Percentiles rank a stretch among this genome's conserved stretches.
Evolutionary conservation across 2,797 vertebrate genomes (phyloP).

Genomic region (Acanthornis magna): DNA sequence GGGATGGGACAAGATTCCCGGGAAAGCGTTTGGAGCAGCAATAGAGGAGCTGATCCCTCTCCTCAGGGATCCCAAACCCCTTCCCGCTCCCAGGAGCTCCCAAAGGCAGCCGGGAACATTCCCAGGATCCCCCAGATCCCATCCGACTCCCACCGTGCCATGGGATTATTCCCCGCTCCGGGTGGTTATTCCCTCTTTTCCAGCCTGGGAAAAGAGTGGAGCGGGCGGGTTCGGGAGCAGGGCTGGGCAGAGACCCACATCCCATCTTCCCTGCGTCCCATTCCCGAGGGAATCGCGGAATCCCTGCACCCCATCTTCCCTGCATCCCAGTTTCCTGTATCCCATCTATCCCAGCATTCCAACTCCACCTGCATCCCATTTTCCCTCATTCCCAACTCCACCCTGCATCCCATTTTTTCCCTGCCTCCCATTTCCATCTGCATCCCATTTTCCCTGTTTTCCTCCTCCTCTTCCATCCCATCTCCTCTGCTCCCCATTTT

Average conservation of each 20-base stretch:
- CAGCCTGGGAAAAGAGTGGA: background rate
- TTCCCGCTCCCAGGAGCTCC: background rate
- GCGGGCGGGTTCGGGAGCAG: background rate
- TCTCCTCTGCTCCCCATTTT: too few species aligned
- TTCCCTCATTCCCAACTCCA: too few species aligned
- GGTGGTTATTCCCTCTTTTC: background rate
- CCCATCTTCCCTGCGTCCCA: too few species aligned
- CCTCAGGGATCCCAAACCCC: background rate
- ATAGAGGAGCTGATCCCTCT: background rate
- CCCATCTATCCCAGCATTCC: too few species aligned
- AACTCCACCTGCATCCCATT: too few species aligned
- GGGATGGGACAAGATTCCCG: background rate
- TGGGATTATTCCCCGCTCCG: background rate
- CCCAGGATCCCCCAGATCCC: background rate
- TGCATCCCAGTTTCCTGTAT: too few species aligned
- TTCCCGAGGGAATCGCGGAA: too few species aligned
- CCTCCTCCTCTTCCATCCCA: too few species aligned
- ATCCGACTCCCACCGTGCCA: background rate
- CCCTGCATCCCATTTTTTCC: too few species aligned
- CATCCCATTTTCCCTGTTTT: too few species aligned
- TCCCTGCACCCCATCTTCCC: background rate
- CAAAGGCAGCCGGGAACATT: background rate
- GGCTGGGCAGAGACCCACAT: background rate
- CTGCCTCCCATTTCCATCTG: too few species aligned
- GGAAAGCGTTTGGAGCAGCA: background rate